These are phyloP conservation scores for Origma solitaria DNA, from an alignment of 2,113 vertebrate genomes.

Conservation along the genomic window DNA sequence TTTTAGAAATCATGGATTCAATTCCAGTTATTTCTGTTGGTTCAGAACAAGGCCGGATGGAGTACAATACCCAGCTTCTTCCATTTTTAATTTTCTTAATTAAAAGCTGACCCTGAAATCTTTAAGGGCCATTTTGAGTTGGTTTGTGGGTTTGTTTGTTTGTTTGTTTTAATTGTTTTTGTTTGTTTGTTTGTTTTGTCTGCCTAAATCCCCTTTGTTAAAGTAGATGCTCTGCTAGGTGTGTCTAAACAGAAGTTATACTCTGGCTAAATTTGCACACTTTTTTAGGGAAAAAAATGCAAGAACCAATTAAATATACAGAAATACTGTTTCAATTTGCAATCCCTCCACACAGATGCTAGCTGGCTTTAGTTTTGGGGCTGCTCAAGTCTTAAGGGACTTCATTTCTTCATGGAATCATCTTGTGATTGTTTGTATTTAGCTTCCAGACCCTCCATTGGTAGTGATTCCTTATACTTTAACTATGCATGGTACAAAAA, in stretches of 20 bases:
- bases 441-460: not conserved
- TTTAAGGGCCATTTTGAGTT: not conserved
- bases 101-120: not conserved
- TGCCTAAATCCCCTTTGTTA: not conserved
- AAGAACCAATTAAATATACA: not conserved
- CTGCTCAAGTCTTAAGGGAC: not conserved
- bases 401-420: not conserved
- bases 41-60: not conserved
- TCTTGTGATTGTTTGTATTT: not conserved
- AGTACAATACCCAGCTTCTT: not conserved
- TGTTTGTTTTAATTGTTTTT: too few species aligned
- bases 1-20: not conserved
- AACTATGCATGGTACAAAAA: not conserved
- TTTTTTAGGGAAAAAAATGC: not conserved
- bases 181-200: not conserved
- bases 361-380: not conserved
- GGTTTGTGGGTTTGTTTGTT: not conserved
- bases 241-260: not conserved
- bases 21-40: not conserved
- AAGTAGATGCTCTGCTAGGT: not conserved
- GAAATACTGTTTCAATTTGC: not conserved
- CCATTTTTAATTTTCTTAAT: not conserved
- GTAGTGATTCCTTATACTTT: not conserved
- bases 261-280: not conserved
- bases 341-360: not conserved